Evolutionary conservation across 64 coral and sea anemone genomes (phyloP), one percentile per base, ranked within the genome.

Genomic region (Dendronephthya gigantea): DNA sequence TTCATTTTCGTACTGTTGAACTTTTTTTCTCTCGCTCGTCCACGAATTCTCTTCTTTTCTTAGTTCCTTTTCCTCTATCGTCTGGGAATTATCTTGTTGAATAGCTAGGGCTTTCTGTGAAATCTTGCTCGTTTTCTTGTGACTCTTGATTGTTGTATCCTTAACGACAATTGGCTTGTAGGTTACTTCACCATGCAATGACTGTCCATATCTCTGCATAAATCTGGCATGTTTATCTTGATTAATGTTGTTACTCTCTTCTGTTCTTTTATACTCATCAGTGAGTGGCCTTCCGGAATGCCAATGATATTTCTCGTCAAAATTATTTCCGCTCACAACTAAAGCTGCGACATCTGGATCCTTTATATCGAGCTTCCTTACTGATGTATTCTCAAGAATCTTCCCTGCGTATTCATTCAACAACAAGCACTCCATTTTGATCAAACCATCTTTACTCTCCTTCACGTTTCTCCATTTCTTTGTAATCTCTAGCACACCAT

Each of bases 221-320:
- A 1, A 79, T 16, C 31, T 34, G 2, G 31, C 72, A 39, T 79
- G 12, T 39, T 79, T 79, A 39, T 19, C 17, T 79, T 35, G 72
- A 36, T n/a, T n/a, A n/a, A n/a, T n/a, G n/a, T n/a, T n/a, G n/a
- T n/a, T n/a, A n/a, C n/a, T n/a, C n/a, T n/a, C n/a, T n/a, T n/a
- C n/a, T n/a, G n/a, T n/a, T n/a, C n/a, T n/a, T n/a, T n/a, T n/a
- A 4, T 79, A 35, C 72, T 79, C 72, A 79, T 79, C n/a, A n/a
- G n/a, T n/a, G n/a, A n/a, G n/a, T n/a, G n/a, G 92, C 34, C 48
- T 94, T 0, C 45, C 58, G 0, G 92, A 94, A 51, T 90, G 92
- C 92, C 92, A 94, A 40, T 94, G 92, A 32, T 94, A 94, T 14
- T 23, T 48, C 49, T 94, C 92, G 49, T 94, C 92, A 82, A 94